Conservation (phyloP, 2,113 vertebrate species). For the Embiotoca jacksoni region DNA sequence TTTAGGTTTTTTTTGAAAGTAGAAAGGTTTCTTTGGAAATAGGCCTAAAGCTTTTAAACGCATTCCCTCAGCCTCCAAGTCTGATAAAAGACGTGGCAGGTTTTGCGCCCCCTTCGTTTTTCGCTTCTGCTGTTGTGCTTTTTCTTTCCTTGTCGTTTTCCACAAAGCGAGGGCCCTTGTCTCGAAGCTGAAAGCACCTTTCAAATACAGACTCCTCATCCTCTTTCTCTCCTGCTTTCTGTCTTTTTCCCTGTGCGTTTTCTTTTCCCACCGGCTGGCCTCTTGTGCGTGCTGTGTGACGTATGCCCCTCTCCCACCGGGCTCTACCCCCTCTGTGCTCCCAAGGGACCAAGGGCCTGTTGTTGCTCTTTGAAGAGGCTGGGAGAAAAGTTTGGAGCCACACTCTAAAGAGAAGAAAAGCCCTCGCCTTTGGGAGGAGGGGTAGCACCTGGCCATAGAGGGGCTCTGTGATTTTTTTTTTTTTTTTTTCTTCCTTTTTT, state of each 20-base stretch:
- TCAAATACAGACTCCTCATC: constrained; percentile 74
- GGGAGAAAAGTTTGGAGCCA: constrained; percentile 83
- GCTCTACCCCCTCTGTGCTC: constrained; percentile 74
- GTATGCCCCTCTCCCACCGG: constrained; percentile 76
- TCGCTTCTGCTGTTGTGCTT: constrained; percentile 60
- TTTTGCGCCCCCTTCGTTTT: constrained; percentile 58
- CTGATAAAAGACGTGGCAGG: constrained; percentile 72
- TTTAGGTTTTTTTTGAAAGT: constrained; percentile 45
- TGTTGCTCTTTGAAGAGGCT: constrained; percentile 84
- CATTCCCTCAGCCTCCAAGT: constrained; percentile 61
- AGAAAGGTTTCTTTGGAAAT: constrained; percentile 62
- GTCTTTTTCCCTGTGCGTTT: constrained; percentile 60
- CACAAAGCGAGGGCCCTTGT: constrained; percentile 72
- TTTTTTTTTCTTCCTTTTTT: constrained; percentile 61
- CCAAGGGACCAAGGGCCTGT: constrained; percentile 77
- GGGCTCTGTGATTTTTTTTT: constrained; percentile 64
- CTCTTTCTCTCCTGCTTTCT: constrained; percentile 65
- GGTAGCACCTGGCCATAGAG: constrained; percentile 81
- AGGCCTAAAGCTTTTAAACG: constrained; percentile 70
- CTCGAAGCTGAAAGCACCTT: constrained; percentile 74
- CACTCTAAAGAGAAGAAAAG: constrained; percentile 83
- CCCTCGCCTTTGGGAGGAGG: constrained; percentile 78
- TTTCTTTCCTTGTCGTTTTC: constrained; percentile 62
- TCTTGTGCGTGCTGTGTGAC: constrained; percentile 76
- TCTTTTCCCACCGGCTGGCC: constrained; percentile 76